Base-by-base conservation (phyloP, 2,113 vertebrate species). In the Siphamia tubifer region DNA sequence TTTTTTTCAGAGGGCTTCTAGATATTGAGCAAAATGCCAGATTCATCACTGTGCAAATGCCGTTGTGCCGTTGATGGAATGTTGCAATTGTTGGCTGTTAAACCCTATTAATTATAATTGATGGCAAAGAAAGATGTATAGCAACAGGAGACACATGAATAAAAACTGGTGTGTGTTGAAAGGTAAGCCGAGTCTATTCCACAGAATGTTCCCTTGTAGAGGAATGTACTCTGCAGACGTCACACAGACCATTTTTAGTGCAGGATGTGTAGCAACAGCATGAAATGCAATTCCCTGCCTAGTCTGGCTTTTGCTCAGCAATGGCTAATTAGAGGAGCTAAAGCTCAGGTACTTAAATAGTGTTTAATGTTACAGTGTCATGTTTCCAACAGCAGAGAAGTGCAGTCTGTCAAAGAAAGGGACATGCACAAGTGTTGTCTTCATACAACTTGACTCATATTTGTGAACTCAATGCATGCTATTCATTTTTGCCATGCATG, bases 201-300 rank as follows among this genome's bases (percentile, higher is more conserved):
- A 35, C 19, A 16, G 47, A 21, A 31, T 3, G 8, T 53, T 63
- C 55, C 55, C 48, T 32, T 31, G 30, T 10, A 36, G 51, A 48
- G 72, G 61, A 74, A 74, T 79, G 69, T 24, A 38, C 66, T 42
- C 31, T 61, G 49, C 45, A 4, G 45, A 72, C 43, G 51, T 82
- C 83, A 81, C 84, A 65, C n/a, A 4, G 51, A 74, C 84, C 81
- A 81, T 74, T 85, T 91, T 85, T 89, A 86, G 87, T 74, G 47
- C 79, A 63, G 84, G 77, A 72, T 66, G 74, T 62, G 52, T 83
- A 82, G 86, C 85, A 90, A 87, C 85, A 76, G 83, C 31, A 57
- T 75, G 82, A 76, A 84, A 85, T 56, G 48, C 28, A 77, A 71
- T 55, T 73, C 62, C 63, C 58, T 8, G 9, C 52, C 56, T 24